Percentiles rank a stretch among this genome's conserved stretches.
Conservation (phyloP, 64 coral and sea anemone species). For the Platygyra sinensis region DNA sequence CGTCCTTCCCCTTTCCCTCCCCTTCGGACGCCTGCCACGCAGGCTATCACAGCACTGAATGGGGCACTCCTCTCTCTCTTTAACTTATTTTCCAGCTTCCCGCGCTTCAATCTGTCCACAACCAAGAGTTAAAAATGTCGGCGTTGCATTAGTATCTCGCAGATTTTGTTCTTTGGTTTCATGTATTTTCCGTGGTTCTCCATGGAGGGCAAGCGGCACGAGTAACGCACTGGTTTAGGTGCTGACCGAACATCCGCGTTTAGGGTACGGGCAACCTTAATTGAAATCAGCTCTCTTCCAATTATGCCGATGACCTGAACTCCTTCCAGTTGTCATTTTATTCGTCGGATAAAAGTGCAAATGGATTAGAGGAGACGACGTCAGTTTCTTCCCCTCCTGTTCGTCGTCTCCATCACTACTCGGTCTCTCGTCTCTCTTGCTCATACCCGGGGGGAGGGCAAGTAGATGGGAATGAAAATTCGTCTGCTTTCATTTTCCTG, state of each 20-base stretch:
- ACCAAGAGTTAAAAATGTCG: background rate
- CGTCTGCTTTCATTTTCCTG: constrained; percentile 30
- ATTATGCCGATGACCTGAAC: too few species aligned
- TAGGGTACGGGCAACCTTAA: background rate
- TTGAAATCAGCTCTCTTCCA: background rate
- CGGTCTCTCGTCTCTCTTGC: constrained; percentile 13
- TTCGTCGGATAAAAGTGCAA: constrained; percentile 59
- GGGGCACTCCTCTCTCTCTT: too few species aligned
- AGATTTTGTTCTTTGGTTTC: background rate
- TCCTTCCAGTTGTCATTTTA: background rate
- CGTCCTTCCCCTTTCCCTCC: too few species aligned
- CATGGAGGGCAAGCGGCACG: too few species aligned
- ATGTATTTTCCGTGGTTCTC: too few species aligned
- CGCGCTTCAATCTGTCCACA: too few species aligned
- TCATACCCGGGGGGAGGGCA: background rate
- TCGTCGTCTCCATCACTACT: constrained; percentile 46
- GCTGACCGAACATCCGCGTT: background rate
- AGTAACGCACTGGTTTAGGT: background rate
- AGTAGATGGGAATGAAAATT: background rate
- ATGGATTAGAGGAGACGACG: constrained; percentile 55
- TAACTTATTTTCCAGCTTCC: too few species aligned
- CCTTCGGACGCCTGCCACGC: too few species aligned
- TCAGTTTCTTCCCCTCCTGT: constrained; percentile 44
- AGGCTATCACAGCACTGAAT: too few species aligned
- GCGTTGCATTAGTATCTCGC: background rate